Base-by-base conservation (phyloP, 2,888 invertebrate genomes). In the Drosophila bunnanda region DNA sequence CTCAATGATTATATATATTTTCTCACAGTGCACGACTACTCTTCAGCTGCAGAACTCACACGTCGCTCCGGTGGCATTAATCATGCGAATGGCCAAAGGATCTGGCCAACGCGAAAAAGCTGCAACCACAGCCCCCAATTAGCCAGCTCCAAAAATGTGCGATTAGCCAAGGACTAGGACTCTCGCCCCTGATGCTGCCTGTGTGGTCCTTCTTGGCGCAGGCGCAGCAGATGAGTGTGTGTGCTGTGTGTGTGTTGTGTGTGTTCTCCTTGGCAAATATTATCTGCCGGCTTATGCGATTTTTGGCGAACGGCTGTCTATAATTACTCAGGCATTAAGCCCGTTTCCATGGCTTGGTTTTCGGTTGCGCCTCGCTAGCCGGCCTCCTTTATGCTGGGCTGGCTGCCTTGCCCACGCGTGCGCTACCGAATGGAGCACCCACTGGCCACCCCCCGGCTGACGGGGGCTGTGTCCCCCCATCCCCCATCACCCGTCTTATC, bases 311-410 rank as follows among this genome's bases (percentile, higher is more conserved):
- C 70, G 64, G 60, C 77, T 64, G 76, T 73, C 78, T 60, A 77
- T 79, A 79, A 85, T 88, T 82, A 80, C 86, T 82, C 65, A 85
- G 86, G 85, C 79, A 81, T 78, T 84, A 77, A 80, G 72, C 75
- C 79, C 78, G 89, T 84, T 87, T 84, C 85, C 77, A 84, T 85
- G 84, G 77, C 60, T 86, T 81, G 74, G 68, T 67, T 74, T 69
- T 80, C 60, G 84, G 89, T 86, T 84, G 87, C 89, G 89, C 89
- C 89, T 85, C 87, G 84, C 89, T 85, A 83, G 87, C 77, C 84
- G 70, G 89, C 84, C 88, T 86, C 73, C 84, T 88, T 88, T 86
- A 79, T 80, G 88, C 74, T 75, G 61, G 69, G 70, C 88, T 86
- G 88, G 85, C 57, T 75, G 76, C 76, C 76, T 75, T 75, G 76